A percentile compares a stretch with the other conserved stretches of the same genome.
Conservation (phyloP, 2,888 invertebrate genomes). For the Rambutsinella grinnellia region DNA sequence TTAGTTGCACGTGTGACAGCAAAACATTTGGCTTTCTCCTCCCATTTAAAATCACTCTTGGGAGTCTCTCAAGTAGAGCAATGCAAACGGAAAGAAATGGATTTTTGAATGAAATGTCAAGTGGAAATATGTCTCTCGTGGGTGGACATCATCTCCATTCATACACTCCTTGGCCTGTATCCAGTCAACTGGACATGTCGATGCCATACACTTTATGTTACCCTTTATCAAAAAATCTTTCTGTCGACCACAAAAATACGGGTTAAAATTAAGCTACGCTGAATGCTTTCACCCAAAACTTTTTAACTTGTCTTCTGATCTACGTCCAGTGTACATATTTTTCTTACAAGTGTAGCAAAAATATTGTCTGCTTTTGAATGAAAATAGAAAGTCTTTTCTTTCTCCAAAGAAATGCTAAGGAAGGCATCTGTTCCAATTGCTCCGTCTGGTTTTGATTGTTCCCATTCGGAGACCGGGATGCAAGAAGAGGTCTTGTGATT, state of each 20-base stretch:
- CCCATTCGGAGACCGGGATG: neutral
- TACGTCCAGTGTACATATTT: neutral
- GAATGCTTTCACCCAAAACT: too few species aligned
- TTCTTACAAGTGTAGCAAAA: neutral
- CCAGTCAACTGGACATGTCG: too few species aligned
- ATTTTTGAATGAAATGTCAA: neutral
- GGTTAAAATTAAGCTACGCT: too few species aligned
- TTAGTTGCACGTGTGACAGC: slow-evolving; percentile 45
- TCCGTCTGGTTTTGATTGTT: neutral
- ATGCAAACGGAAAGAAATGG: neutral
- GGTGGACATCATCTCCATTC: too few species aligned
- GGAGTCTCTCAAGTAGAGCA: neutral
- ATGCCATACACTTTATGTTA: neutral
- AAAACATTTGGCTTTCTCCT: neutral
- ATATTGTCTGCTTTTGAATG: neutral
- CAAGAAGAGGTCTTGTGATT: slow-evolving; percentile 28
- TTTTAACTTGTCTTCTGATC: too few species aligned
- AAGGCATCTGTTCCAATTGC: neutral
- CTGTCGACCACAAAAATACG: slow-evolving; percentile 32
- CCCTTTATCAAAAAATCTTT: slow-evolving; percentile 27
- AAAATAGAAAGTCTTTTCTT: too few species aligned
- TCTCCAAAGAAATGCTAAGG: neutral
- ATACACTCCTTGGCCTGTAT: too few species aligned
- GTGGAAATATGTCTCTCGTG: neutral
- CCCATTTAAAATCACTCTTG: neutral